Base-by-base conservation (phyloP, 2,888 invertebrate species). In the Physocephala rufipes region DNA sequence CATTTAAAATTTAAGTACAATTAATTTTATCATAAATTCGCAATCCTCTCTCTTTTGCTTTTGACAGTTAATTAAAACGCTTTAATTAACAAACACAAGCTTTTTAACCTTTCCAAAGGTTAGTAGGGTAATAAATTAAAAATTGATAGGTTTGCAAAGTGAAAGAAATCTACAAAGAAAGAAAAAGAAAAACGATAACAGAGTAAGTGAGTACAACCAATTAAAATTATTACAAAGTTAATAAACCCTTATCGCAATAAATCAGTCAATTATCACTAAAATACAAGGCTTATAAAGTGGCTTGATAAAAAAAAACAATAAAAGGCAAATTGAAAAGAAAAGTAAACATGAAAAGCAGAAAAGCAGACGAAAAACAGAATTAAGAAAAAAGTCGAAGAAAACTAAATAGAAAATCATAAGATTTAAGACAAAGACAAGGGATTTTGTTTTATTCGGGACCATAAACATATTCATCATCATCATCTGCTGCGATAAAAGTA, bases 271-370 rank as follows among this genome's bases (percentile, higher is more conserved):
- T 55, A 67, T 53, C 19, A 36, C 26, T 55, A 30, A 36, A 53
- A 67, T 36, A 36, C 30, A 53, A 53, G 55, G n/a, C n/a, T 16
- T n/a, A 49, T 19, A 21, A 67, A 30, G n/a, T 62, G 24, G 62
- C 26, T 49, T 51, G 30, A 69, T 28, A 36, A 69, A 62, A 49
- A 47, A 61, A 62, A 62, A 55, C 26, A 63, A 63, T 26, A 15
- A 36, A 51, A 55, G n/a, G n/a, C n/a, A n/a, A n/a, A n/a, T n/a
- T n/a, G n/a, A 19, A 62, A 63, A 63, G 58, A 19, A 58, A 12
- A 15, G 28, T 26, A 53, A 55, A 43, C 19, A n/a, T 16, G 43
- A 45, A 67, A 30, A 45, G 21, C 15, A 5, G 16, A 36, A 19
- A 21, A 64, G 58, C 43, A 21, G 45, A 59, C n/a, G 24, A 36